Percentiles rank a stretch among this genome's conserved stretches.
Evolutionary conservation across 1,140 invertebrate species (phyloP).

Genomic region (Bombus sylvicola): DNA sequence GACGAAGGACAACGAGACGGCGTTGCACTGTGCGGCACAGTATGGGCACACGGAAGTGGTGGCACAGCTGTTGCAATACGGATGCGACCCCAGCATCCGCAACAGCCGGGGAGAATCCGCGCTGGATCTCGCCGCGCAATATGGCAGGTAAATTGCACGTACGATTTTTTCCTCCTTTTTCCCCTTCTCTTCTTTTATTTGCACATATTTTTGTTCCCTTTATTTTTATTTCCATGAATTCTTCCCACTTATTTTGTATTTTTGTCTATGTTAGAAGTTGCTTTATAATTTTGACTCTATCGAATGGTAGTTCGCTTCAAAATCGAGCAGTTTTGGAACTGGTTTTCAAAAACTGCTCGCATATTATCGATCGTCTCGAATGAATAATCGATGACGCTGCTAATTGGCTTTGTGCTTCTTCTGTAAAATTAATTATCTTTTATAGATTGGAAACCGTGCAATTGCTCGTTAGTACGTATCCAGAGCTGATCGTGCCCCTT

Average conservation of each 20-base stretch:
- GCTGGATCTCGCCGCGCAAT: conserved; percentile 96
- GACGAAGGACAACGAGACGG: conserved; percentile 97
- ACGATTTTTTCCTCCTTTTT: conserved; percentile 4
- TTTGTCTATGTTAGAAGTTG: neutral
- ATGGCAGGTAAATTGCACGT: conserved; percentile 87
- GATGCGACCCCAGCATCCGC: conserved; percentile 94
- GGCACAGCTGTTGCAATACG: conserved; percentile 91
- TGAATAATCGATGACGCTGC: conserved; percentile 44
- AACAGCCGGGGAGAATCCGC: conserved; percentile 96
- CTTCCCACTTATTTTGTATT: neutral
- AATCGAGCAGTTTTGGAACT: neutral
- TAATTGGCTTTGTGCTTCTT: conserved; percentile 45
- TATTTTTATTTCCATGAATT: neutral
- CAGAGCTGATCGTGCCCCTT: conserved; percentile 89
- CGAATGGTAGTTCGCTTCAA: neutral
- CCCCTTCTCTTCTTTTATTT: neutral
- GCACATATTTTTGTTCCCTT: neutral
- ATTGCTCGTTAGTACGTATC: conserved; percentile 91
- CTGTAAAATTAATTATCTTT: conserved; percentile 62
- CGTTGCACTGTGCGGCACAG: conserved; percentile 96
- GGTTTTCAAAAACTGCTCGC: neutral
- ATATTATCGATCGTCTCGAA: neutral
- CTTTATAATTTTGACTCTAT: neutral
- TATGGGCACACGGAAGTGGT: conserved; percentile 97
- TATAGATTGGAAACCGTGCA: conserved; percentile 93